A percentile compares a stretch with the other conserved stretches of the same genome.
phyloP scores from a whole-genome alignment of 2,113 vertebrate genomes.

The Tricholaema leucomelas region DNA sequence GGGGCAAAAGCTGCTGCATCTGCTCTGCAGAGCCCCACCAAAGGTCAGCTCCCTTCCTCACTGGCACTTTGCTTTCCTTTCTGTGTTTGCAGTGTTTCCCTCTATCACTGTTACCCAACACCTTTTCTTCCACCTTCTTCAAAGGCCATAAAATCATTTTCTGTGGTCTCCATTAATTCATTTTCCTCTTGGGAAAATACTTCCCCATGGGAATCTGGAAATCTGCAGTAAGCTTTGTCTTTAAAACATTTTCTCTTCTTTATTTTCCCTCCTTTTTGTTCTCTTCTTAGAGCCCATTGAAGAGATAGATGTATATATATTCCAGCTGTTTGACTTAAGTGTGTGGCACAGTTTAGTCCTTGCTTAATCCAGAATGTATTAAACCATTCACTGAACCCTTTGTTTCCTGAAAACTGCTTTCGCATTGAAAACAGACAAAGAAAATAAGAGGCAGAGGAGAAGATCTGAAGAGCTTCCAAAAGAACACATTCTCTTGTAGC shows the following conservation, averaged over 20 bases:
- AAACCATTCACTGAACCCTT: not conserved
- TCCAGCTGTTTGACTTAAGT: constrained; percentile 30
- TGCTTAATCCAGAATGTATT: constrained; percentile 13
- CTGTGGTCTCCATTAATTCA: not conserved
- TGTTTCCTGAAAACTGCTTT: constrained; percentile 2
- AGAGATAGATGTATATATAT: not conserved
- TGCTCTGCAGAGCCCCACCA: not conserved
- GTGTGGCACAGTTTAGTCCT: not conserved
- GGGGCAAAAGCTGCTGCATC: not conserved
- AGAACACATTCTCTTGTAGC: not conserved
- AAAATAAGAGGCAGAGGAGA: not conserved
- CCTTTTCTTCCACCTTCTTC: not conserved
- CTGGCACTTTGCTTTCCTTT: not conserved
- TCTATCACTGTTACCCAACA: not conserved
- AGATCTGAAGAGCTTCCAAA: not conserved
- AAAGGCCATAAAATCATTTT: not conserved
- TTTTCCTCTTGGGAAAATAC: not conserved
- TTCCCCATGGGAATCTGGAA: not conserved
- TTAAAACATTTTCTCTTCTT: not conserved
- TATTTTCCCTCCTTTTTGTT: not conserved
- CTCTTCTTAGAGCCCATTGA: not conserved
- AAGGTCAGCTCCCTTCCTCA: constrained; percentile 2
- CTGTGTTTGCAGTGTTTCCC: not conserved
- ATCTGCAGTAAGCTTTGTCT: not conserved
- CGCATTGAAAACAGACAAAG: constrained; percentile 8